Percentiles rank a stretch among this genome's conserved stretches.
Evolutionary conservation across 2,888 invertebrate genomes (phyloP).

Genomic region (Sialis lutaria): DNA sequence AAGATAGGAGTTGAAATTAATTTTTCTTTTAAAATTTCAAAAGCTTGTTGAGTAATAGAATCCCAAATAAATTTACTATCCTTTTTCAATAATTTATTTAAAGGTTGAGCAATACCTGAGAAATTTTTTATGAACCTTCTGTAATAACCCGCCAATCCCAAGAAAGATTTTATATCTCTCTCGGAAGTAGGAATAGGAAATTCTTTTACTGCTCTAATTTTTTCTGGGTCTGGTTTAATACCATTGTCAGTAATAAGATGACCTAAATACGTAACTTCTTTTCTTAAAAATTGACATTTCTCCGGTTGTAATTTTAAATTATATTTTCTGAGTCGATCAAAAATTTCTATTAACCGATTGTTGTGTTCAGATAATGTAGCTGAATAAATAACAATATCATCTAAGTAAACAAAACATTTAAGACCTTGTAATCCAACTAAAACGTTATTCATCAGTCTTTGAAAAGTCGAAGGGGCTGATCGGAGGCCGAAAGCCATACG

Average conservation of each 20-base stretch:
- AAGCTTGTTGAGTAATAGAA: conserved; percentile 18
- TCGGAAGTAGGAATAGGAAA: conserved; percentile 14
- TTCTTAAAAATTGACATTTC: conserved; percentile 10
- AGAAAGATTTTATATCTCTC: conserved; percentile 15
- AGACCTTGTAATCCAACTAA: conserved; percentile 17
- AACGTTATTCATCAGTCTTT: conserved; percentile 20
- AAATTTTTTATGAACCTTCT: conserved; percentile 13
- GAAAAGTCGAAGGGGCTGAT: conserved; percentile 23
- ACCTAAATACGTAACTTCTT: conserved; percentile 15
- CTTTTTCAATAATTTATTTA: conserved; percentile 10
- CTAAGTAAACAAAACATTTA: conserved; percentile 18
- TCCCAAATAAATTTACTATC: conserved; percentile 2
- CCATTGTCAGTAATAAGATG: conserved; percentile 15
- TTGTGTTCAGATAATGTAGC: conserved; percentile 10
- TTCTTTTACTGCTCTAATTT: conserved; percentile 11
- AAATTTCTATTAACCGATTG: conserved; percentile 7
- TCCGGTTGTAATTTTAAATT: conserved; percentile 11
- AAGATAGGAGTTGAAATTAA: conserved; percentile 8
- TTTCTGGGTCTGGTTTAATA: conserved; percentile 15
- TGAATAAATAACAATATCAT: conserved; percentile 17
- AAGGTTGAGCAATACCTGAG: conserved; percentile 11
- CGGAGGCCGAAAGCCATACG: conserved; percentile 22
- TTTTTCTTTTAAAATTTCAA: conserved; percentile 17
- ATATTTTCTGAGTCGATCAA: conserved; percentile 8
- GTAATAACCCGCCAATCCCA: conserved; percentile 14